phyloP scores from a whole-genome alignment of 2,113 vertebrate species.

The Scomber scombrus region DNA sequence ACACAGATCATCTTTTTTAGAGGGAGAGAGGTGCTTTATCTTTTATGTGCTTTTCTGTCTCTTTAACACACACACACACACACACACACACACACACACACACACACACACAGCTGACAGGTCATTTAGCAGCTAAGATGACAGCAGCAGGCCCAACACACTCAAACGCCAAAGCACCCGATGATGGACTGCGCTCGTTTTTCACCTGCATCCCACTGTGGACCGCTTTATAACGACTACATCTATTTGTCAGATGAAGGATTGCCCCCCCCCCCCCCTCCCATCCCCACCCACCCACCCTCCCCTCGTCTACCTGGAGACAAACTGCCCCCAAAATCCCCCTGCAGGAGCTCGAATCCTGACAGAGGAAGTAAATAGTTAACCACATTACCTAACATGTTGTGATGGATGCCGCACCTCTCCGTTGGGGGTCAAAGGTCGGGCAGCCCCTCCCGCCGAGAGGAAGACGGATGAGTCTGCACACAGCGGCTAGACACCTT shows the following conservation, averaged over 20 bases:
- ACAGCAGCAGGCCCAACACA: constrained; percentile 13
- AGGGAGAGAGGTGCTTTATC: neutral
- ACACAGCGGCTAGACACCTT: constrained; percentile 76
- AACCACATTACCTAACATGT: constrained; percentile 83
- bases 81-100: too few relatives aligned
- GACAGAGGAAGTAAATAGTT: constrained; percentile 78
- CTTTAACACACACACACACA: neutral
- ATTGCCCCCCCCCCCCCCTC: constrained; percentile 1
- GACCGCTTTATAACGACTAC: constrained; percentile 45
- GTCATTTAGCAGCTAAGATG: constrained; percentile 33
- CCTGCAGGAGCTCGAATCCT: constrained; percentile 54
- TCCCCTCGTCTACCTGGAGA: constrained; percentile 54
- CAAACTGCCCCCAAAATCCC: constrained; percentile 31
- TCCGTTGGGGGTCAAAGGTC: constrained; percentile 83
- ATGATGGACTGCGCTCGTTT: constrained; percentile 61
- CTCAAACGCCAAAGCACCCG: constrained; percentile 34
- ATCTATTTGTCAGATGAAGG: constrained; percentile 46
- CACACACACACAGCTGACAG: constrained; percentile 10
- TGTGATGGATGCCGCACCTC: constrained; percentile 85
- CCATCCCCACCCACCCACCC: neutral
- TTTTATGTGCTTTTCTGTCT: neutral
- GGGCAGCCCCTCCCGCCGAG: constrained; percentile 74
- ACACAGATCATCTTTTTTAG: neutral
- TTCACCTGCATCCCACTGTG: constrained; percentile 39
- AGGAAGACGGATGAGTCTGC: constrained; percentile 87